phyloP scores from a whole-genome alignment of 2,797 vertebrate genomes.

The Syncerus caffer region DNA sequence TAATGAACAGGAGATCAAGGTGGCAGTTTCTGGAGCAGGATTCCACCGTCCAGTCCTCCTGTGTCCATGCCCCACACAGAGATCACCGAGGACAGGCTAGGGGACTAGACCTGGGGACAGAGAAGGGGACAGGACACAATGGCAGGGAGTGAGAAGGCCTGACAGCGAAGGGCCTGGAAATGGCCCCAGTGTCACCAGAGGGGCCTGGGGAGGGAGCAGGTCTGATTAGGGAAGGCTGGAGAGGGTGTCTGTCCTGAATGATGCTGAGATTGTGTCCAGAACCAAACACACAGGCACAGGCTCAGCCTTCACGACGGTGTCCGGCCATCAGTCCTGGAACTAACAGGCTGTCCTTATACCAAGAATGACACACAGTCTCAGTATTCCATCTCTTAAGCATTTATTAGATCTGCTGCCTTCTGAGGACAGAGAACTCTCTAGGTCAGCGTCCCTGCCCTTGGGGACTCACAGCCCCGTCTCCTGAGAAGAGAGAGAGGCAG shows the following conservation, averaged over 20 bases:
- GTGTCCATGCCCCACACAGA: no score
- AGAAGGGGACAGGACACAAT: not conserved
- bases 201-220: not conserved
- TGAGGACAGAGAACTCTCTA: not conserved
- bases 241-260: not conserved
- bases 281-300: no score
- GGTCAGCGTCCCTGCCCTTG: not conserved
- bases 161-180: not conserved
- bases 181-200: fast-evolving
- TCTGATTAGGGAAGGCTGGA: not conserved
- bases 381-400: not conserved
- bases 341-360: not conserved
- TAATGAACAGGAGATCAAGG: not conserved
- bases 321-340: not conserved
- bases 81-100: not conserved
- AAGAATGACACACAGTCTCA: not conserved
- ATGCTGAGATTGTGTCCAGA: not conserved
- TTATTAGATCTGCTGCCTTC: not conserved
- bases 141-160: not conserved
- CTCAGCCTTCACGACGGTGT: fast-evolving
- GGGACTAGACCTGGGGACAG: not conserved
- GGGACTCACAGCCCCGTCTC: not conserved
- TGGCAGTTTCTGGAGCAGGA: not conserved
- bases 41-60: not conserved
- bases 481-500: not conserved